phyloP scores from a whole-genome alignment of 2,888 invertebrate genomes.

The Pollenia labialis region DNA sequence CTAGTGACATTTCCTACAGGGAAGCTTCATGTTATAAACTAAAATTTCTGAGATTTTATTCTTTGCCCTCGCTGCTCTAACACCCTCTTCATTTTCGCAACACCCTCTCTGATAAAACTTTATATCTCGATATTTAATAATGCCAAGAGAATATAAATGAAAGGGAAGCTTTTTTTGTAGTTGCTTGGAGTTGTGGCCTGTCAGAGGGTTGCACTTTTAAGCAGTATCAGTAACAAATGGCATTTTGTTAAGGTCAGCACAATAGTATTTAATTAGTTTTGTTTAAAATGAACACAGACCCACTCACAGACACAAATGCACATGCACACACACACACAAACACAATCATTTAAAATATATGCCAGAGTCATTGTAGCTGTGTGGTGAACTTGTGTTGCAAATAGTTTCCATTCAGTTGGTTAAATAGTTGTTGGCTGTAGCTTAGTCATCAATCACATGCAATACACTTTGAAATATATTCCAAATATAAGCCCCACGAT shows the following conservation, averaged over 20 bases:
- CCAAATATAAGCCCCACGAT: conserved; percentile 34
- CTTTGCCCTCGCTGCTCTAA: neutral
- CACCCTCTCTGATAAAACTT: conserved; percentile 51
- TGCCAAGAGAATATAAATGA: conserved; percentile 38
- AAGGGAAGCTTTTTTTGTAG: conserved; percentile 44
- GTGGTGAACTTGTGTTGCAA: conserved; percentile 28
- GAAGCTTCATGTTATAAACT: no score
- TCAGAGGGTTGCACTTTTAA: conserved; percentile 62
- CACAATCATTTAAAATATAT: neutral
- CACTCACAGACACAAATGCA: neutral
- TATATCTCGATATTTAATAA: conserved; percentile 69
- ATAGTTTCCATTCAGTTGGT: conserved; percentile 59
- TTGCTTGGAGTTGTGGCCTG: conserved; percentile 15
- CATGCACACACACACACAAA: neutral
- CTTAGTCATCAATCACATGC: conserved; percentile 73
- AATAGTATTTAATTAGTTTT: conserved; percentile 72
- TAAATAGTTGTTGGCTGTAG: conserved; percentile 51
- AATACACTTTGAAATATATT: neutral
- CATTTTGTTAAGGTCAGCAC: conserved; percentile 73
- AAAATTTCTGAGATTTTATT: neutral
- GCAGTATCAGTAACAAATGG: conserved; percentile 69
- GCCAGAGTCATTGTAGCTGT: neutral
- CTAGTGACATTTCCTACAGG: no score
- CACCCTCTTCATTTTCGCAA: conserved; percentile 1
- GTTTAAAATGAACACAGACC: conserved; percentile 28